These are phyloP conservation scores for Megamerina dolium DNA, from an alignment of 2,888 invertebrate genomes.

Conservation along the genomic window DNA sequence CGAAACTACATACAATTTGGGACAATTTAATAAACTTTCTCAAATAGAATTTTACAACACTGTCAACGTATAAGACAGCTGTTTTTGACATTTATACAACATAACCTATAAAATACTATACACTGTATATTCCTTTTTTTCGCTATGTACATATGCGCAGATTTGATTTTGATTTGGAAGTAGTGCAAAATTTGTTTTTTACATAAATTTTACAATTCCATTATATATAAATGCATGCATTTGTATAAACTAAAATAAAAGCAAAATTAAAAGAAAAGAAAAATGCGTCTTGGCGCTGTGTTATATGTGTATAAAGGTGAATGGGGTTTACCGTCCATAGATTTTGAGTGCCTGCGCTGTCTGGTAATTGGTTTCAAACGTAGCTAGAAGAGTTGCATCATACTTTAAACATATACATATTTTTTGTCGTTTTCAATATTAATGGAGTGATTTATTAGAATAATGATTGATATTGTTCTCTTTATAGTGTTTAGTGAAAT, in stretches of 20 bases:
- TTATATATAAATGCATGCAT: no score
- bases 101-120: no score
- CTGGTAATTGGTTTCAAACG: conserved; percentile 67
- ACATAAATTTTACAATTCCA: no score
- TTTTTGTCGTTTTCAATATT: conserved; percentile 1
- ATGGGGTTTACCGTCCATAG: conserved; percentile 81
- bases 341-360: conserved; percentile 74
- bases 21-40: no score
- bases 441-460: conserved; percentile 15
- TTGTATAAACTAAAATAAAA: no score
- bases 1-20: no score
- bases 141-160: no score
- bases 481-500: conserved; percentile 61
- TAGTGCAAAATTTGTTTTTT: neutral
- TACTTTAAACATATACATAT: conserved; percentile 7
- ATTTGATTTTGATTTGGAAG: neutral
- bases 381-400: conserved; percentile 35
- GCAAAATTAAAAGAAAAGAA: conserved; percentile 11
- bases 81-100: neutral
- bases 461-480: conserved; percentile 12
- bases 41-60: no score
- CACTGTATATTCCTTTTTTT: no score
- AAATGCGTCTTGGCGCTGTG: conserved; percentile 46
- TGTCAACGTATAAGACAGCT: no score
- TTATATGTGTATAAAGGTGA: conserved; percentile 80